Evolutionary conservation across 2,888 invertebrate species (phyloP).

Genomic region (Drosophila ustulata): DNA sequence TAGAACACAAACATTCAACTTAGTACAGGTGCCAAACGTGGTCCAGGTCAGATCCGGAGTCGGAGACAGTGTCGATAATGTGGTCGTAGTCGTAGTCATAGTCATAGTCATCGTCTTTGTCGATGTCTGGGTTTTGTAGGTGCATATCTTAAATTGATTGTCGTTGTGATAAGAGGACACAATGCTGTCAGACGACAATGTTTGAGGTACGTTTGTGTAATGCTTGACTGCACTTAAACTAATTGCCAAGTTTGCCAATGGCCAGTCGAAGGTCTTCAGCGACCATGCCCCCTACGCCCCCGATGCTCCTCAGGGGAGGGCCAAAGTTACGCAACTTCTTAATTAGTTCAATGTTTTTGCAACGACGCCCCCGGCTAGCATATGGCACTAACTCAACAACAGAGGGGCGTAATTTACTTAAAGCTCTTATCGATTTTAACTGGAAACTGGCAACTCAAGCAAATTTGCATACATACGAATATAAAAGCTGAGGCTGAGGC

Average conservation of each 20-base stretch:
- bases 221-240: slow-evolving; percentile 56
- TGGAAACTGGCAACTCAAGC: slow-evolving; percentile 30
- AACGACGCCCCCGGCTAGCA: slow-evolving; percentile 12
- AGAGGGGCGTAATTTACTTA: slow-evolving; percentile 8
- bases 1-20: not conserved
- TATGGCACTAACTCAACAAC: slow-evolving; percentile 13
- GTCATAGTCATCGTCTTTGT: not conserved
- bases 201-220: slow-evolving; percentile 15
- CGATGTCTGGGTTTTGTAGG: not conserved
- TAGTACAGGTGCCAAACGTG: slow-evolving; percentile 15
- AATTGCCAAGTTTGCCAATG: slow-evolving; percentile 57
- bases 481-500: not conserved
- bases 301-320: not conserved
- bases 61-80: not conserved
- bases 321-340: slow-evolving; percentile 62
- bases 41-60: not conserved
- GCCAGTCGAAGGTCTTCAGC: slow-evolving; percentile 15
- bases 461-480: slow-evolving; percentile 32
- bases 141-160: slow-evolving; percentile 44
- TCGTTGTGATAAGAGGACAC: slow-evolving; percentile 37
- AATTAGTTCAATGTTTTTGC: slow-evolving; percentile 67
- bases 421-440: slow-evolving; percentile 47
- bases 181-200: slow-evolving; percentile 16
- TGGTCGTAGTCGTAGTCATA: not conserved
- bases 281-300: not conserved